A percentile compares a stretch with the other conserved stretches of the same genome.
Evolutionary conservation across 64 coral and sea anemone species (phyloP).

Genomic region (Pocillopora verrucosa): DNA sequence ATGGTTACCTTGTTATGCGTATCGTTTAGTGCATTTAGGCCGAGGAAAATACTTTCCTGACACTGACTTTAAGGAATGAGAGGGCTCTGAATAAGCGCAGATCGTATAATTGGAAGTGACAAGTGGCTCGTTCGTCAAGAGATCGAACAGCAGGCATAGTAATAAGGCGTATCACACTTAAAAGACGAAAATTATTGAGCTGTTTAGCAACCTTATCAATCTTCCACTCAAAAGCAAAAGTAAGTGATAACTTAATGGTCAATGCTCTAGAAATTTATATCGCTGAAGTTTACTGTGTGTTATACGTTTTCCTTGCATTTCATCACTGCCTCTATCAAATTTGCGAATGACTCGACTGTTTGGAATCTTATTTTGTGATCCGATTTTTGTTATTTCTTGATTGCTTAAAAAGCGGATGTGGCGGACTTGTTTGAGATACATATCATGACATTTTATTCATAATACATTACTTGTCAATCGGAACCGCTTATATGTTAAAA

Average conservation of each 20-base stretch:
- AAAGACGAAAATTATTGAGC: conserved; percentile 6
- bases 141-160: not conserved
- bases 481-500: not conserved
- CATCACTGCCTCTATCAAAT: too few species aligned
- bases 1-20: not conserved
- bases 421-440: not conserved
- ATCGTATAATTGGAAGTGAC: not conserved
- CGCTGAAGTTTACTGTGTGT: too few species aligned
- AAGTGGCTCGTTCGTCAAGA: not conserved
- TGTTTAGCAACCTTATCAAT: conserved; percentile 7
- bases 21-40: too few species aligned
- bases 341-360: too few species aligned
- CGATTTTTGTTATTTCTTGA: too few species aligned
- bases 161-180: conserved; percentile 30
- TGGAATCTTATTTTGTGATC: too few species aligned
- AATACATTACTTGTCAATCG: not conserved
- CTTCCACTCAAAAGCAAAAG: not conserved
- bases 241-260: not conserved
- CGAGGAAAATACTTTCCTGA: not conserved
- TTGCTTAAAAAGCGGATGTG: too few species aligned
- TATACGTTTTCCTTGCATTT: too few species aligned
- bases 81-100: not conserved
- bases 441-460: not conserved
- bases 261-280: too few species aligned
- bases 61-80: not conserved